A percentile compares a stretch with the other conserved stretches of the same genome.
Evolutionary conservation across 2,888 invertebrate species (phyloP).

Genomic region (Rhamphomyia laevipes): DNA sequence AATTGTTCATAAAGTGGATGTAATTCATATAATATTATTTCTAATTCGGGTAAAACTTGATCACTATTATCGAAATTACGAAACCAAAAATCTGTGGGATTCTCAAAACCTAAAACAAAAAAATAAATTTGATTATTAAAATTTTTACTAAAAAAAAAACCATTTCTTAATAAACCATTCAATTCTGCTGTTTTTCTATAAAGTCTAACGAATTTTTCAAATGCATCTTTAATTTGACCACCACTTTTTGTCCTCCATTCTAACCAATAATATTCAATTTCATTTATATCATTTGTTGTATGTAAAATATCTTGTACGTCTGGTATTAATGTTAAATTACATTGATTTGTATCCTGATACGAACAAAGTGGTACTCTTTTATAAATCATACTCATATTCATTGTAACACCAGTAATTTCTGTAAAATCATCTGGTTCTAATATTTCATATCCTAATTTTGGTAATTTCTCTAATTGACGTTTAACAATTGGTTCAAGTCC

Average conservation of each 20-base stretch:
- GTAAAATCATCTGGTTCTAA: constrained; percentile 52
- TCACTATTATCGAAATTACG: constrained; percentile 45
- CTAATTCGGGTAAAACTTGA: constrained; percentile 23
- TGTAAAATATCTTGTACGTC: constrained; percentile 28
- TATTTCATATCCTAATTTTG: constrained; percentile 58
- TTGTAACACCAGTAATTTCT: constrained; percentile 47
- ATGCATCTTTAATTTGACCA: constrained; percentile 20
- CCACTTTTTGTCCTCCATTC: constrained; percentile 31
- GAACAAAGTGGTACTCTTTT: constrained; percentile 65
- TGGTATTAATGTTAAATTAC: constrained; percentile 59
- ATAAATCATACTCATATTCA: constrained; percentile 63
- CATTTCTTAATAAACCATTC: constrained; percentile 25
- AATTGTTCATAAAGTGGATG: constrained; percentile 29
- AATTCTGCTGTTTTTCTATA: constrained; percentile 27
- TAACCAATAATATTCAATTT: constrained; percentile 32
- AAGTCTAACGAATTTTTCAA: constrained; percentile 26
- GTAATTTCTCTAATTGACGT: constrained; percentile 62
- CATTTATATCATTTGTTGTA: constrained; percentile 22
- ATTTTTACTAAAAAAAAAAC: too few relatives aligned
- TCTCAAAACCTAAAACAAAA: constrained; percentile 43
- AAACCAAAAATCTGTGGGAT: constrained; percentile 58
- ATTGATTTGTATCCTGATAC: constrained; percentile 46
- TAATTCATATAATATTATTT: constrained; percentile 22
- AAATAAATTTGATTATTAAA: background rate
- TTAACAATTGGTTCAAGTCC: constrained; percentile 49